A percentile compares a stretch with the other conserved stretches of the same genome.
Conservation (phyloP, 1,140 invertebrate genomes). For the Probaryconus sp. region DNA sequence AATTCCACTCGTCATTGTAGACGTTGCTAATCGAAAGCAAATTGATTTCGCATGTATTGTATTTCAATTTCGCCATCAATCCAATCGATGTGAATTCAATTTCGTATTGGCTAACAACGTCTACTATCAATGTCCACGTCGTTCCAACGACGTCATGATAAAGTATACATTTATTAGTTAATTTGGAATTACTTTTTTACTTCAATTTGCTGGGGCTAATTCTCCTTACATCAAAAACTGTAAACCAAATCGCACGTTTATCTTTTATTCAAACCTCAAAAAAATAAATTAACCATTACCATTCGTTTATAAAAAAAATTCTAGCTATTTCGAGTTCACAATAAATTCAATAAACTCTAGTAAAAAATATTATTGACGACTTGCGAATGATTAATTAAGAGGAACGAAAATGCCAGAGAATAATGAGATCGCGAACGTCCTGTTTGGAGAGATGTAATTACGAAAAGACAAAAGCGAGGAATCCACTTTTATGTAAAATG, state of each 20-base stretch:
- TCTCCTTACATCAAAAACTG: background rate
- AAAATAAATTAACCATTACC: too few species aligned
- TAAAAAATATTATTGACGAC: constrained; percentile 23
- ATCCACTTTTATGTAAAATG: constrained; percentile 33
- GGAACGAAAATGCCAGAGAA: constrained; percentile 4
- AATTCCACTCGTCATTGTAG: constrained; percentile 14
- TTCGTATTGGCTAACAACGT: constrained; percentile 33
- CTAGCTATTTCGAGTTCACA: too few species aligned
- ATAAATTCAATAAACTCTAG: too few species aligned
- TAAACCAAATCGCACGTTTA: too few species aligned
- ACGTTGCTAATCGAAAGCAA: constrained; percentile 43
- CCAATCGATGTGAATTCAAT: constrained; percentile 49
- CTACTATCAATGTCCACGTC: background rate
- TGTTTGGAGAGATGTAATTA: constrained; percentile 51
- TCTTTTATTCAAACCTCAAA: too few species aligned
- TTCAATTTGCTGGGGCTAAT: background rate
- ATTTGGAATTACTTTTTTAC: constrained; percentile 22
- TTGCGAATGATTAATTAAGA: constrained; percentile 46
- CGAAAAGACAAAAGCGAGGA: constrained; percentile 23
- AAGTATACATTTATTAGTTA: constrained; percentile 17
- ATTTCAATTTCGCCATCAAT: constrained; percentile 29
- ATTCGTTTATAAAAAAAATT: too few species aligned
- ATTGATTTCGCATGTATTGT: constrained; percentile 51
- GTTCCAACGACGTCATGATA: constrained; percentile 8
- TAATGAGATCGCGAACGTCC: constrained; percentile 14